phyloP scores from a whole-genome alignment of 1,140 invertebrate species.

The Drosophila nikananu region DNA sequence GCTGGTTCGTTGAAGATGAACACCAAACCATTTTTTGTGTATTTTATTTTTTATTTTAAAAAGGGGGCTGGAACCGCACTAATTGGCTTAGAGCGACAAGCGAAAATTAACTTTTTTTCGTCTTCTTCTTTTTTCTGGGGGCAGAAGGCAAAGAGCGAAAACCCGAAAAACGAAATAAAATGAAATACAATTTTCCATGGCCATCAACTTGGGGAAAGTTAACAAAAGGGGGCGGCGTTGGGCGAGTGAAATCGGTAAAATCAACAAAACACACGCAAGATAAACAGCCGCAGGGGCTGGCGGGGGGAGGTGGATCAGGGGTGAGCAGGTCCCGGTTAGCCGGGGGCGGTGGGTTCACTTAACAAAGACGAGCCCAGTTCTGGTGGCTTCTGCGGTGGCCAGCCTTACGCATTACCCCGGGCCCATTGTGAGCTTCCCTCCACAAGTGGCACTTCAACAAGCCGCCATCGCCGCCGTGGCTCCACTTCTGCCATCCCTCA shows the following conservation, averaged over 20 bases:
- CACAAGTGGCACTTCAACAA: conserved; percentile 41
- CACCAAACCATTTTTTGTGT: conserved; percentile 5
- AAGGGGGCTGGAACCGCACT: conserved; percentile 50
- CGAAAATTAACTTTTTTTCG: conserved; percentile 81
- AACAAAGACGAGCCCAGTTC: conserved; percentile 29
- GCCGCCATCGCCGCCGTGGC: neutral
- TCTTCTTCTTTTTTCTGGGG: neutral
- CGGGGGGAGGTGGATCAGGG: neutral
- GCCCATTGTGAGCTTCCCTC: conserved; percentile 3
- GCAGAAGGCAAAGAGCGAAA: conserved; percentile 52
- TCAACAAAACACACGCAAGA: conserved; percentile 81
- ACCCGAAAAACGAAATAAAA: conserved; percentile 41
- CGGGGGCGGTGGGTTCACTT: neutral
- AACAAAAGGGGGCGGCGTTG: conserved; percentile 37
- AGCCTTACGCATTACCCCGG: conserved; percentile 40
- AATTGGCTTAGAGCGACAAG: conserved; percentile 83
- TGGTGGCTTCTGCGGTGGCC: conserved; percentile 34
- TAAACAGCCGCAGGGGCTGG: conserved; percentile 60
- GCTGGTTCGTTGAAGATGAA: conserved; percentile 63
- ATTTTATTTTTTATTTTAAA: conserved; percentile 11
- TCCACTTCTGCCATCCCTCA: conserved; percentile 5
- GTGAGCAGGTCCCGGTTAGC: conserved; percentile 3
- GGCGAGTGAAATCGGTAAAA: conserved; percentile 73
- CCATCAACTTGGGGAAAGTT: conserved; percentile 64
- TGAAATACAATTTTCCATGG: conserved; percentile 65